Evolutionary conservation across 2,888 invertebrate species (phyloP).

Genomic region (Pteria penguin): DNA sequence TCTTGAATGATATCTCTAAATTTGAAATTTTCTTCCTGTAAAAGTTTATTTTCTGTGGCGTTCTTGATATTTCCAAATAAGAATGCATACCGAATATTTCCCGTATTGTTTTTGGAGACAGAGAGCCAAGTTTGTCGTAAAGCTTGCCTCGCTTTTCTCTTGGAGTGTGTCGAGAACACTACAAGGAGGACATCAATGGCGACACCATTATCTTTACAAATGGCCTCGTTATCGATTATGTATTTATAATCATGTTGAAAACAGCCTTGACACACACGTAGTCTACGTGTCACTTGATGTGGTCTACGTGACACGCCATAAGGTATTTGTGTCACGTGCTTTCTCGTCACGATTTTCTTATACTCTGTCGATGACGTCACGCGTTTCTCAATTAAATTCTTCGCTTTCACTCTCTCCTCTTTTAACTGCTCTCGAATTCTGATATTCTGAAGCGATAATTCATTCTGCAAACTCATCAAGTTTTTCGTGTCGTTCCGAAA

Average conservation of each 20-base stretch:
- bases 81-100: conserved; percentile 43
- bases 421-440: not conserved
- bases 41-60: conserved; percentile 1
- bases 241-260: conserved; percentile 44
- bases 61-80: conserved; percentile 33
- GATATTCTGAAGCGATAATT: not conserved
- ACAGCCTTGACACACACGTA: conserved; percentile 26
- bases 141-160: conserved; percentile 29
- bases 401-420: not conserved
- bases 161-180: conserved; percentile 35
- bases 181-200: conserved; percentile 37
- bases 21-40: conserved; percentile 34
- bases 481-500: not conserved
- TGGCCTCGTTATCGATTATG: conserved; percentile 26
- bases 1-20: conserved; percentile 47
- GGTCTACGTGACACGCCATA: no score
- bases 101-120: conserved; percentile 32
- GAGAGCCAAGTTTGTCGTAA: conserved; percentile 48
- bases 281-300: not conserved
- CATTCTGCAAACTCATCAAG: not conserved
- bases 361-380: not conserved
- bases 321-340: not conserved
- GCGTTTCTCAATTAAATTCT: not conserved
- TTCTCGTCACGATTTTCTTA: not conserved
- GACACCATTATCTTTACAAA: conserved; percentile 16